A percentile compares a stretch with the other conserved stretches of the same genome.
These are phyloP conservation scores for Narcine bancroftii DNA, from an alignment of 2,113 vertebrate species.

Conservation along the genomic window DNA sequence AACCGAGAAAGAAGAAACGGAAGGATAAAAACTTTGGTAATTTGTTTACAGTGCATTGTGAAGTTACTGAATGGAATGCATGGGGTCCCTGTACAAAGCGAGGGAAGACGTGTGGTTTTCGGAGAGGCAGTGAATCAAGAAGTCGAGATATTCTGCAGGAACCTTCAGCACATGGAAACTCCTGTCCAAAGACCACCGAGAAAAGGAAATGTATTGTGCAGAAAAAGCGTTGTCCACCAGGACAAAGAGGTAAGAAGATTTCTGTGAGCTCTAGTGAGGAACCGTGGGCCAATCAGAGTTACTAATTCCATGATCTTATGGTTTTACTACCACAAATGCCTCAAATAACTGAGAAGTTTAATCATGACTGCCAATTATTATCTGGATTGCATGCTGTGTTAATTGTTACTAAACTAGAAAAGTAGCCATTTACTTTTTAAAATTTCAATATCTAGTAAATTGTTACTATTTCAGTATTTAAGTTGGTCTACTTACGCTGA, in stretches of 20 bases:
- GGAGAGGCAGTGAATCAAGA: constrained; percentile 80
- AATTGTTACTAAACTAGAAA: background rate
- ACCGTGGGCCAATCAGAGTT: too few relatives aligned
- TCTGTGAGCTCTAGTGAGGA: too few relatives aligned
- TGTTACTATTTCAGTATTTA: constrained; percentile 1
- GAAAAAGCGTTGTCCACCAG: constrained; percentile 74
- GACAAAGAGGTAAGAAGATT: constrained; percentile 64
- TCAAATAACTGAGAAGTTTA: background rate
- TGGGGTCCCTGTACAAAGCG: constrained; percentile 82
- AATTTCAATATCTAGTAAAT: background rate
- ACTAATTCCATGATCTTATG: background rate
- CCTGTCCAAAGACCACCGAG: constrained; percentile 74
- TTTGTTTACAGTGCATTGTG: constrained; percentile 78
- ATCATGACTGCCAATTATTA: background rate
- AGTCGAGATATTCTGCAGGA: constrained; percentile 72
- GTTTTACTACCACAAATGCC: background rate
- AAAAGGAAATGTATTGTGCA: constrained; percentile 81
- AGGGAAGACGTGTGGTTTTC: constrained; percentile 86
- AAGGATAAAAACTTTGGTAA: constrained; percentile 42
- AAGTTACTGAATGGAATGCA: constrained; percentile 78
- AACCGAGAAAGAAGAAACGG: background rate
- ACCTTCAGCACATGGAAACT: constrained; percentile 69
- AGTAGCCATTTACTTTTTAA: background rate
- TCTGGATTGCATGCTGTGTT: background rate
- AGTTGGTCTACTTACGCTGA: background rate